A percentile compares a stretch with the other conserved stretches of the same genome.
Conservation (phyloP, 2,797 vertebrate species). For the Chloroceryle inda region DNA sequence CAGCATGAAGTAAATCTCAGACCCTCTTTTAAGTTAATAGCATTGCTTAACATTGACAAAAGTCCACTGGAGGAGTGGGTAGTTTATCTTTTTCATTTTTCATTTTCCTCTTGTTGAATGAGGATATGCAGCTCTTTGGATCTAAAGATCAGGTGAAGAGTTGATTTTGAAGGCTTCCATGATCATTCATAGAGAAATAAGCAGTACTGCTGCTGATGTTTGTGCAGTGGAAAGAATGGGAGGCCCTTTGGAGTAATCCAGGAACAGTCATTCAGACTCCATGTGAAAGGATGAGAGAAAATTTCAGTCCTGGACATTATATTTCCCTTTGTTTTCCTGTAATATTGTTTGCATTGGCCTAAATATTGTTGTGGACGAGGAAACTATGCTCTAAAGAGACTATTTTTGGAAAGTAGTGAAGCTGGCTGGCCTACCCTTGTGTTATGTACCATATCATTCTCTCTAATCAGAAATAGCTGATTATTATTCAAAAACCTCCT, state of each 20-base stretch:
- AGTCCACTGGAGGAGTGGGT: not conserved
- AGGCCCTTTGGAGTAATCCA: not conserved
- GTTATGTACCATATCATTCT: not conserved
- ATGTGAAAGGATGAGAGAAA: not conserved
- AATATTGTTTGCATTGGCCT: not conserved
- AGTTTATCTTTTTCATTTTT: not conserved
- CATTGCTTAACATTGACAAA: not conserved
- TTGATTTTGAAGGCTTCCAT: not conserved
- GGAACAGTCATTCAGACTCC: not conserved
- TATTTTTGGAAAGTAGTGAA: not conserved
- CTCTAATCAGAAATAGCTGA: not conserved
- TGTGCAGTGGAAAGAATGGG: not conserved
- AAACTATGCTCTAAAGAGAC: not conserved
- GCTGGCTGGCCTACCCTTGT: not conserved
- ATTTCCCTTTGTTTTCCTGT: not conserved
- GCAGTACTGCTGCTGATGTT: not conserved
- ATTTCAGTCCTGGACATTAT: not conserved
- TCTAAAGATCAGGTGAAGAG: not conserved
- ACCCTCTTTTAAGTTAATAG: not conserved
- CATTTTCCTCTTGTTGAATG: not conserved
- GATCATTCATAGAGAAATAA: not conserved
- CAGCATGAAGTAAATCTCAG: not conserved
- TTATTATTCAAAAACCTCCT: not conserved
- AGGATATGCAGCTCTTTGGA: not conserved
- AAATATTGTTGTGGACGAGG: not conserved